These are phyloP conservation scores for Campylomormyrus tamandua DNA, from an alignment of 2,113 vertebrate species.

Conservation along the genomic window DNA sequence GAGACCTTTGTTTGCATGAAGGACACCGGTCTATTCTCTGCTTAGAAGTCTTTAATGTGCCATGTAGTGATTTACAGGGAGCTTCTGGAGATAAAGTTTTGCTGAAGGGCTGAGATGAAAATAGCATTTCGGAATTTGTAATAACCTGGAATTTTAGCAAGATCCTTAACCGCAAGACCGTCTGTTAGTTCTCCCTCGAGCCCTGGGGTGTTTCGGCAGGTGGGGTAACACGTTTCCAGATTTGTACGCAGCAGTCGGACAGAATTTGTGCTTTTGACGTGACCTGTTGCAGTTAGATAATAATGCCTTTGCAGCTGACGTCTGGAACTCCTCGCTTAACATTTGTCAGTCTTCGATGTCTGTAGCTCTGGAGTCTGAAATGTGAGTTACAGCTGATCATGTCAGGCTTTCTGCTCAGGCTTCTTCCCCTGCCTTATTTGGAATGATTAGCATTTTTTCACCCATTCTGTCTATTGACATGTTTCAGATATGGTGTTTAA, in stretches of 20 bases:
- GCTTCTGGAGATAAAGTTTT: not conserved
- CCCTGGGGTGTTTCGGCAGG: not conserved
- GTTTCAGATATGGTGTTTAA: not conserved
- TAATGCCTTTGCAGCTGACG: not conserved
- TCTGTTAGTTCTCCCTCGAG: not conserved
- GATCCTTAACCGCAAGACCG: not conserved
- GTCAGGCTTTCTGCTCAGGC: not conserved
- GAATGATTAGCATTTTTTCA: not conserved
- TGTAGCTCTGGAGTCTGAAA: not conserved
- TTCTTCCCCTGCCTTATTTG: not conserved
- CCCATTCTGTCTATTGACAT: not conserved
- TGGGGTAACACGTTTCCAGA: not conserved
- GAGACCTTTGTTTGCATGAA: not conserved
- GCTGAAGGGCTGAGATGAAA: not conserved
- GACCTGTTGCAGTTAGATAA: not conserved
- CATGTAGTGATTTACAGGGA: not conserved
- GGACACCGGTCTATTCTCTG: not conserved
- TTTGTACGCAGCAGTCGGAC: not conserved
- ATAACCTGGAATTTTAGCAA: not conserved
- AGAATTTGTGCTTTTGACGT: not conserved
- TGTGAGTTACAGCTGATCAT: not conserved
- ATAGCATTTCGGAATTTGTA: not conserved
- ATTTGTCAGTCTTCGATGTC: not conserved
- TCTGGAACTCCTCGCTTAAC: not conserved
- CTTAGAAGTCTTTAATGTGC: not conserved